phyloP scores from a whole-genome alignment of 2,113 vertebrate species.

The Limanda limanda region DNA sequence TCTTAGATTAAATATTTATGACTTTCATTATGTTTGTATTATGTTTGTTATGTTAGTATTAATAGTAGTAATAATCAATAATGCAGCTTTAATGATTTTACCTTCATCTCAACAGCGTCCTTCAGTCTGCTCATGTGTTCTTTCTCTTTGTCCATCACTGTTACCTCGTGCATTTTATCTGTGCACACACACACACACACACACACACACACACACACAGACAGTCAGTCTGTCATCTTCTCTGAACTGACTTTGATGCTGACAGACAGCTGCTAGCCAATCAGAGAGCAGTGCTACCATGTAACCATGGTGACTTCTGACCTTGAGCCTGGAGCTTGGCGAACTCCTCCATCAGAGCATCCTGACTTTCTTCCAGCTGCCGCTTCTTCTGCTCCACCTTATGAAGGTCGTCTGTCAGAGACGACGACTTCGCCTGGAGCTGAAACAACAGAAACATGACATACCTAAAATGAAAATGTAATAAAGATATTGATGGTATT shows the following conservation, averaged over 20 bases:
- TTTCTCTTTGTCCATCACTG: slow-evolving; percentile 77
- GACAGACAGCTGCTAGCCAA: not conserved
- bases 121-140: slow-evolving; percentile 73
- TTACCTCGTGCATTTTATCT: slow-evolving; percentile 91
- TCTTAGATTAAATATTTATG: no score
- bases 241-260: not conserved
- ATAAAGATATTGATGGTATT: not conserved
- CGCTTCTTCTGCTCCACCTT: slow-evolving; percentile 92
- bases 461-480: not conserved
- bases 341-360: slow-evolving; percentile 90
- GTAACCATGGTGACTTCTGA: slow-evolving; percentile 19
- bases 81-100: slow-evolving; percentile 21
- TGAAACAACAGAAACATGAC: slow-evolving; percentile 47
- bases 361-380: slow-evolving; percentile 91
- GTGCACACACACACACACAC: slow-evolving; percentile 21
- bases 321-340: slow-evolving; percentile 87
- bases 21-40: not conserved
- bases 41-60: no score
- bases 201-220: slow-evolving; percentile 3
- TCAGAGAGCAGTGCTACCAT: not conserved
- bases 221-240: not conserved
- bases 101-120: slow-evolving; percentile 78
- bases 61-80: no score
- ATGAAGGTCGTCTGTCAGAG: slow-evolving; percentile 90
- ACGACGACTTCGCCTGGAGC: slow-evolving; percentile 93